These are phyloP conservation scores for Charadrius vociferus DNA, from an alignment of 2,113 vertebrate species.

Conservation along the genomic window DNA sequence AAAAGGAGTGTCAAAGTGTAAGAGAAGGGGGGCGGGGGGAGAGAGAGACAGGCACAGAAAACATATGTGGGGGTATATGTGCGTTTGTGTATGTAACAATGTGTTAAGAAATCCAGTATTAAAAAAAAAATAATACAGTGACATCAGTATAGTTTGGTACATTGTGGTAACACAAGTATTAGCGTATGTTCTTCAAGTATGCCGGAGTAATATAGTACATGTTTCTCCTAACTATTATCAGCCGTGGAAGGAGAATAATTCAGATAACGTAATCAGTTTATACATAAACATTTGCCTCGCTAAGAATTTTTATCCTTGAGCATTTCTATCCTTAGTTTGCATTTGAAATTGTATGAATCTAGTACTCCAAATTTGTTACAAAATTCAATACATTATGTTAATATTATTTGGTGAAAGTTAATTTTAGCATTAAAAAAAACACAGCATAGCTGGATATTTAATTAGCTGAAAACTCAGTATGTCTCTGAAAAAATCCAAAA, in stretches of 20 bases:
- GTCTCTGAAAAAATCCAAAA: background rate
- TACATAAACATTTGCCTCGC: background rate
- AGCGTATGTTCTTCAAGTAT: background rate
- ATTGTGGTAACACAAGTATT: background rate
- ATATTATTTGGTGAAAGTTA: constrained; percentile 4
- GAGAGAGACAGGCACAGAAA: background rate
- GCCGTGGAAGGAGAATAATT: background rate
- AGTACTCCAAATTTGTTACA: background rate
- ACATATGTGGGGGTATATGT: background rate
- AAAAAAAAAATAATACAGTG: background rate
- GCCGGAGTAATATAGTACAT: background rate
- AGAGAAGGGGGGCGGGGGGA: background rate
- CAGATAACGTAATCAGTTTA: background rate
- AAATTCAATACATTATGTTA: background rate
- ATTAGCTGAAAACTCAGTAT: background rate
- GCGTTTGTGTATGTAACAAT: background rate
- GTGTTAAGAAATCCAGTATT: background rate
- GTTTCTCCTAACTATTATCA: background rate
- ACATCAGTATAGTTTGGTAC: background rate
- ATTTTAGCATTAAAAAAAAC: background rate
- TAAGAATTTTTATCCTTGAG: constrained; percentile 11
- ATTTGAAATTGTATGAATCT: background rate
- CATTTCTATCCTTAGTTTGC: background rate
- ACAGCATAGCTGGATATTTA: background rate
- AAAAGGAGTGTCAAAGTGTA: background rate